Percentiles rank a stretch among this genome's conserved stretches.
Conservation (phyloP, 2,888 invertebrate species). For the Meandrusa payeni region DNA sequence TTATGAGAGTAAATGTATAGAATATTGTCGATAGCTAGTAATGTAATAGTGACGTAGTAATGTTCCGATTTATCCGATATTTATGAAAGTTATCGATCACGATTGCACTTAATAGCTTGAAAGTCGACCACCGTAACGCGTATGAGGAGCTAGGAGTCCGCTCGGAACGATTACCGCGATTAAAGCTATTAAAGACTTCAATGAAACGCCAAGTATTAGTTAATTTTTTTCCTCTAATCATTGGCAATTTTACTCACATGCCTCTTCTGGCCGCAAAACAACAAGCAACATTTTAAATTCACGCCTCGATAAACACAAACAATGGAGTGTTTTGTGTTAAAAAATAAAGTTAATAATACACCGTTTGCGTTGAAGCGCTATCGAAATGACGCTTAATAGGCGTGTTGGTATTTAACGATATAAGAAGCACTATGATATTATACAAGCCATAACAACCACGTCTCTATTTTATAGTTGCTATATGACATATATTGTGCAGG, state of each 20-base stretch:
- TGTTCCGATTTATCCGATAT: slow-evolving; percentile 44
- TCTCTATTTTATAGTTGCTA: too few species aligned
- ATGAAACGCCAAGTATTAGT: slow-evolving; percentile 44
- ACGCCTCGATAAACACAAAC: slow-evolving; percentile 39
- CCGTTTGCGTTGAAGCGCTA: slow-evolving; percentile 3
- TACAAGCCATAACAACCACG: too few species aligned
- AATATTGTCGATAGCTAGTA: too few species aligned
- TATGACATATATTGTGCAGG: too few species aligned
- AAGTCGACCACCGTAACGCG: slow-evolving; percentile 6
- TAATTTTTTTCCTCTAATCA: slow-evolving; percentile 38
- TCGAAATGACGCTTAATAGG: slow-evolving; percentile 7
- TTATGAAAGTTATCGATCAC: slow-evolving; percentile 26
- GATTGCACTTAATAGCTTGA: not conserved
- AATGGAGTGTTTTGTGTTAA: slow-evolving; percentile 34
- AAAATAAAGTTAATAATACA: slow-evolving; percentile 21
- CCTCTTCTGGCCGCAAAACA: slow-evolving; percentile 23
- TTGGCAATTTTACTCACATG: slow-evolving; percentile 41
- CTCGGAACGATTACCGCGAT: slow-evolving; percentile 41
- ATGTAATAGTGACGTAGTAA: not conserved
- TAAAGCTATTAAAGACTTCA: slow-evolving; percentile 49
- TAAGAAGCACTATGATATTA: too few species aligned
- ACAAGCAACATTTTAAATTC: slow-evolving; percentile 18
- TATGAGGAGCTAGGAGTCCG: slow-evolving; percentile 13
- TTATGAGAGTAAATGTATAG: too few species aligned
- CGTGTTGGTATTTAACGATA: too few species aligned